Conservation (phyloP, 2,888 invertebrate species). For the Pedicia rivosa region DNA sequence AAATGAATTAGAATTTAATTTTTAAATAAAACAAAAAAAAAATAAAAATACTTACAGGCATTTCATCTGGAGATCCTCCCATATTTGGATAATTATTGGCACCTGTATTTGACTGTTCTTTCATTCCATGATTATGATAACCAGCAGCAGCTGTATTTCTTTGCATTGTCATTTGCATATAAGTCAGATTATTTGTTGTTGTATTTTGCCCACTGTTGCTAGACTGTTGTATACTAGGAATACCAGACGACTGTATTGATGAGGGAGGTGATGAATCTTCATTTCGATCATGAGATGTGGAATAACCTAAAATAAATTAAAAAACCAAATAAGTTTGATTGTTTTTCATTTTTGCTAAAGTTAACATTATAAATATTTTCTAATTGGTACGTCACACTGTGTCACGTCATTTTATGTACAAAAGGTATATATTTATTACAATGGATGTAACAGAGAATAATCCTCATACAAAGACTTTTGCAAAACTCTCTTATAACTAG, state of each 20-base stretch:
- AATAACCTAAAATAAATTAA: slow-evolving; percentile 20
- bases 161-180: slow-evolving; percentile 26
- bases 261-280: slow-evolving; percentile 23
- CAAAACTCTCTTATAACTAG: too few relatives aligned
- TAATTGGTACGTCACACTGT: too few relatives aligned
- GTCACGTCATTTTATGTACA: too few relatives aligned
- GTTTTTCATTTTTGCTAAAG: too few relatives aligned
- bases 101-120: slow-evolving; percentile 23
- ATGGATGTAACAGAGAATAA: too few relatives aligned
- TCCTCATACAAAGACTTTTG: too few relatives aligned
- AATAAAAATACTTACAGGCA: slow-evolving; percentile 11
- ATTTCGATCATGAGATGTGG: slow-evolving; percentile 22
- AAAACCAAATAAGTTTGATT: background rate
- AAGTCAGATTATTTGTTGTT: slow-evolving; percentile 20
- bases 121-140: slow-evolving; percentile 23
- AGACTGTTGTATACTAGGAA: slow-evolving; percentile 20
- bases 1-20: background rate
- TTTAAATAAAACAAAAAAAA: background rate
- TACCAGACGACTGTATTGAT: slow-evolving; percentile 17
- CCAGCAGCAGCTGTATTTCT: slow-evolving; percentile 15
- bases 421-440: too few relatives aligned
- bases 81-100: slow-evolving; percentile 12
- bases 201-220: slow-evolving; percentile 18
- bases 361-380: too few relatives aligned
- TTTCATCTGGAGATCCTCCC: slow-evolving; percentile 12